phyloP scores from a whole-genome alignment of 2,113 vertebrate species.

The Brevimyrus niger region DNA sequence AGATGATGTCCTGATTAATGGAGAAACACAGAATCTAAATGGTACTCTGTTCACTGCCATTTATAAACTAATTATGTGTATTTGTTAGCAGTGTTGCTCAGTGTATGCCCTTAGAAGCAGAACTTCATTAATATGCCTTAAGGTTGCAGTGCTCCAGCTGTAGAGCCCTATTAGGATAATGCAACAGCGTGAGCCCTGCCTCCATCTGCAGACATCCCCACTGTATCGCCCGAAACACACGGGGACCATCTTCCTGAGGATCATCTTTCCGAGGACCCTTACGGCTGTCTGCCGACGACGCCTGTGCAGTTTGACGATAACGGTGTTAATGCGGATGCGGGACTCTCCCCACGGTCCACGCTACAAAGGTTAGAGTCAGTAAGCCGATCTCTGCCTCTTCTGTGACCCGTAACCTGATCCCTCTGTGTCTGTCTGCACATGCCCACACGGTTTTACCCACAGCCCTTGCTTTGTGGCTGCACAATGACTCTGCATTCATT shows the following conservation, averaged over 20 bases:
- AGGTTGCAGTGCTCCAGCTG: not conserved
- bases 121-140: not conserved
- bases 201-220: slow-evolving; percentile 52
- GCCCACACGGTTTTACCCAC: not conserved
- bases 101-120: not conserved
- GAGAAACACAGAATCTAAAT: slow-evolving; percentile 60
- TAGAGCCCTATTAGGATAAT: not conserved
- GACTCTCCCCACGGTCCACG: slow-evolving; percentile 61
- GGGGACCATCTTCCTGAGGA: slow-evolving; percentile 42
- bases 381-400: not conserved
- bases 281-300: slow-evolving; percentile 41
- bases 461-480: not conserved
- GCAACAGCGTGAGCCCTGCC: not conserved
- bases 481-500: slow-evolving; percentile 22
- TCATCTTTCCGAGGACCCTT: slow-evolving; percentile 31
- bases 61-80: not conserved
- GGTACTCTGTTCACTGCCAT: slow-evolving; percentile 53
- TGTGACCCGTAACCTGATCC: not conserved
- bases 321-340: slow-evolving; percentile 36
- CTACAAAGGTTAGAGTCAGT: slow-evolving; percentile 74
- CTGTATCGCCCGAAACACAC: slow-evolving; percentile 46
- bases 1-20: slow-evolving; percentile 60
- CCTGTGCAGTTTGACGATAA: slow-evolving; percentile 41
- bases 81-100: not conserved
- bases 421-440: slow-evolving; percentile 17